Base-by-base conservation (phyloP, 2,888 invertebrate species). In the Drosophila hawaiiensis region DNA sequence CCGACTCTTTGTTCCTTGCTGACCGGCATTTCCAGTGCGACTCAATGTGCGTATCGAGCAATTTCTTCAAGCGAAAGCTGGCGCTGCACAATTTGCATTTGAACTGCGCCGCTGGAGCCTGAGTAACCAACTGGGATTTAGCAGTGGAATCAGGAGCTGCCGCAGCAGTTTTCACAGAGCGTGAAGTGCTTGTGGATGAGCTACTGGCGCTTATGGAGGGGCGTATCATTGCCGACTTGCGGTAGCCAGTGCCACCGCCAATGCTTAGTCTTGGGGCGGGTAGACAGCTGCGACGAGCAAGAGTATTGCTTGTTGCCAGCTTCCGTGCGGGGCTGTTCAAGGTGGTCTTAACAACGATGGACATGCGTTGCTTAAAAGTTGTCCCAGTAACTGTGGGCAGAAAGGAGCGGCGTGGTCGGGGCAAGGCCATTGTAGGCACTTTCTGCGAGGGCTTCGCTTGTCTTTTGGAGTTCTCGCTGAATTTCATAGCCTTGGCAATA, bases 261-360 rank as follows among this genome's bases (percentile, higher is more conserved):
- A 19, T 22, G 7, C 5, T 69, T 5, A 50, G 3, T 47, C 63
- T 80, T 1, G 74, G n/a, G 0, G 72, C 37, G 0, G 85, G 85
- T n/a, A 85, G 47, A 52, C 52, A 78, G 41, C 85, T 85, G 22
- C 89, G 89, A 7, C 85, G 85, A 12, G 58, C 41, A 22, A 14
- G 14, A 0, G 62, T 3, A 19, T 62, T 62, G 9, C 41, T 43
- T 28, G 70, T 16, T 22, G 60, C 37, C 39, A 75, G 62, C 49
- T 84, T 92, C 6, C 92, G 90, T 0, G 92, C 92, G 53, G 92
- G 93, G 47, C 92, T 92, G 59, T 92, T 92, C 0, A 92, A 68
- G 1, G 92, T 92, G 28, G 92, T 92, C 54, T 92, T 92, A 0
- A 92, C 92, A 4, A 92, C 85, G 4, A 92, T 86, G 0, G 93